Evolutionary conservation across 2,888 invertebrate genomes (phyloP), one percentile per base, ranked within the genome.

Genomic region (Standfussiana lucernea): DNA sequence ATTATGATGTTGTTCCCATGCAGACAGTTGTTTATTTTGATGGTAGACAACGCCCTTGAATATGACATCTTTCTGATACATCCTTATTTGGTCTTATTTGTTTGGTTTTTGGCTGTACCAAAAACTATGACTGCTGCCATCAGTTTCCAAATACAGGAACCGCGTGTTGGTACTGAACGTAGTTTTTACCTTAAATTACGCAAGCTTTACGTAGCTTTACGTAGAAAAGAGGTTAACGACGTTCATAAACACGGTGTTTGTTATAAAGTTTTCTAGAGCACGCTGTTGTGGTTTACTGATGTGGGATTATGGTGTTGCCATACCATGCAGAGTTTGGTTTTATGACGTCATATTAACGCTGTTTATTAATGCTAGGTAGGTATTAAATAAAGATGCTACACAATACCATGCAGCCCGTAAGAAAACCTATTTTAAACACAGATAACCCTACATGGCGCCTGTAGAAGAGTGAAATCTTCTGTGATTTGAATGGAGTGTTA

Each of bases 151-250:
- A n/a, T 53, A 21, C 37, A 76, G 42, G 28, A 82, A 77, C 67
- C 13, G 10, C 24, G 50, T 21, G 1, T 13, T 45, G 21, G 11
- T 81, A 56, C 45, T 40, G n/a, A 32, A 59, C 8, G 45, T 56
- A 53, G 32, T 59, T 83, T 11, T 35, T 47, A 81, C 62, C 62
- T 42, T 47, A 47, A 40, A n/a, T 70, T 83, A 56, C 56, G 42
- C 37, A 47, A 84, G 56, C 21, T 80, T 79, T 32, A 32, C n/a
- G n/a, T n/a, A n/a, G n/a, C n/a, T n/a, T n/a, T n/a, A 15, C 42
- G 2, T 2, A 69, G 61, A 68, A 80, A 79, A 84, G 62, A 72
- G 81, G 80, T 81, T 84, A 81, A 81, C 59, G 72, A n/a, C 32
- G 68, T 1, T 56, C 68, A 35, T 81, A 84, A 84, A 72, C 56